Conservation (phyloP, 2,113 vertebrate genomes). For the Chaetops frenatus region DNA sequence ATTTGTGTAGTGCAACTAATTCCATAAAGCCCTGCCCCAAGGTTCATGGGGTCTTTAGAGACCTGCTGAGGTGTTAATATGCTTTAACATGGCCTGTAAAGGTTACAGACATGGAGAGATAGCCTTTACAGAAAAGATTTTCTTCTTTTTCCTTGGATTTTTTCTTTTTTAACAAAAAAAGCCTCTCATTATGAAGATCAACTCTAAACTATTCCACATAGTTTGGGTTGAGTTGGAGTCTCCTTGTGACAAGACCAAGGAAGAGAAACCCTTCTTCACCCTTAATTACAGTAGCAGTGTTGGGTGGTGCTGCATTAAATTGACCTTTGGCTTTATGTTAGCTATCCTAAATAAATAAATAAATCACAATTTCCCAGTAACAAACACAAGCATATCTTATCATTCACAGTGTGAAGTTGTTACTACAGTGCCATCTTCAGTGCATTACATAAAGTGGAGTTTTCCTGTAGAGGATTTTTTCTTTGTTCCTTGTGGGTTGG, state of each 20-base stretch:
- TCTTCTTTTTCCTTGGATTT: background rate
- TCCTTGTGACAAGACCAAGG: background rate
- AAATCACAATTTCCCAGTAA: conserved; percentile 27
- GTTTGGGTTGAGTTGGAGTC: background rate
- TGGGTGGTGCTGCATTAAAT: background rate
- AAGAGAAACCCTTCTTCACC: background rate
- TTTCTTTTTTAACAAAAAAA: background rate
- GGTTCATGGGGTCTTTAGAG: background rate
- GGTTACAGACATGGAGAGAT: background rate
- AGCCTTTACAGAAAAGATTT: background rate
- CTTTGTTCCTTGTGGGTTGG: background rate
- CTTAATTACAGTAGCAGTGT: conserved; percentile 25
- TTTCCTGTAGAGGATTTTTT: background rate
- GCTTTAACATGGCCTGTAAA: background rate
- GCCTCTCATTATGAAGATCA: background rate
- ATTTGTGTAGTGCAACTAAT: background rate
- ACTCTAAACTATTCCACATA: background rate
- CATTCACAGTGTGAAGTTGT: conserved; percentile 58
- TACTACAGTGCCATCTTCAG: conserved; percentile 76
- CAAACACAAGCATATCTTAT: conserved; percentile 12
- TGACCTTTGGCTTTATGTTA: conserved; percentile 9
- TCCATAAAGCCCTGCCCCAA: background rate
- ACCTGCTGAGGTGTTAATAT: background rate
- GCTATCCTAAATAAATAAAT: conserved; percentile 14
- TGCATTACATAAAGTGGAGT: conserved; percentile 38